phyloP scores from a whole-genome alignment of 2,888 invertebrate species.

The Plutella xylostella region DNA sequence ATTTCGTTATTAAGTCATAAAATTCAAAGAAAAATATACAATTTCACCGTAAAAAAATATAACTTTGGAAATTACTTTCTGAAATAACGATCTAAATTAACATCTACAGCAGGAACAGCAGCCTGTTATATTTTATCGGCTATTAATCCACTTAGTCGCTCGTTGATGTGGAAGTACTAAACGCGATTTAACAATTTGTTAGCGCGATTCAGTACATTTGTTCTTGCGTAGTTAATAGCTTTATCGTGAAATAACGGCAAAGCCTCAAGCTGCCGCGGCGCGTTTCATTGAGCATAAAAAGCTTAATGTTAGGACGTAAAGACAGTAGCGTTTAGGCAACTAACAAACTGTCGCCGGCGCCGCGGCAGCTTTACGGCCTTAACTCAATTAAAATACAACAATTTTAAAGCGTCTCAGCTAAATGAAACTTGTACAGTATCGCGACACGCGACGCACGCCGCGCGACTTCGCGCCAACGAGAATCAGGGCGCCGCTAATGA shows the following conservation, averaged over 20 bases:
- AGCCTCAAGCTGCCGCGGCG: conserved; percentile 13
- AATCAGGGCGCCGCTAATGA: not conserved
- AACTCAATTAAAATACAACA: conserved; percentile 57
- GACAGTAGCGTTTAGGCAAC: conserved; percentile 32
- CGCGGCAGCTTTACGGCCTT: conserved; percentile 34
- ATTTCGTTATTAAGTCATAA: too few relatives aligned
- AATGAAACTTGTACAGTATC: conserved; percentile 55
- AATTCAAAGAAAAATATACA: too few relatives aligned
- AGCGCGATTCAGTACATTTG: conserved; percentile 46
- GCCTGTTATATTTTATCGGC: not conserved
- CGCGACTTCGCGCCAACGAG: too few relatives aligned
- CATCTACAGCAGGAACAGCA: not conserved
- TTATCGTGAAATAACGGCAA: conserved; percentile 45
- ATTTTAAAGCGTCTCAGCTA: conserved; percentile 43
- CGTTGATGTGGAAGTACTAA: conserved; percentile 39
- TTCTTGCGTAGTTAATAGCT: conserved; percentile 42
- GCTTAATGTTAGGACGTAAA: conserved; percentile 33
- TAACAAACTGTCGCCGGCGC: conserved; percentile 37
- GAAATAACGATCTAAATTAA: not conserved
- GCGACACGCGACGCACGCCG: conserved; percentile 10
- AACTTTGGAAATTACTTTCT: too few relatives aligned
- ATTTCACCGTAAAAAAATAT: too few relatives aligned
- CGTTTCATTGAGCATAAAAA: conserved; percentile 27
- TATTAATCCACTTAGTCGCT: conserved; percentile 41
- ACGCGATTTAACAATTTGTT: conserved; percentile 55